phyloP scores from a whole-genome alignment of 2,888 invertebrate genomes.

The Deilephila porcellus region DNA sequence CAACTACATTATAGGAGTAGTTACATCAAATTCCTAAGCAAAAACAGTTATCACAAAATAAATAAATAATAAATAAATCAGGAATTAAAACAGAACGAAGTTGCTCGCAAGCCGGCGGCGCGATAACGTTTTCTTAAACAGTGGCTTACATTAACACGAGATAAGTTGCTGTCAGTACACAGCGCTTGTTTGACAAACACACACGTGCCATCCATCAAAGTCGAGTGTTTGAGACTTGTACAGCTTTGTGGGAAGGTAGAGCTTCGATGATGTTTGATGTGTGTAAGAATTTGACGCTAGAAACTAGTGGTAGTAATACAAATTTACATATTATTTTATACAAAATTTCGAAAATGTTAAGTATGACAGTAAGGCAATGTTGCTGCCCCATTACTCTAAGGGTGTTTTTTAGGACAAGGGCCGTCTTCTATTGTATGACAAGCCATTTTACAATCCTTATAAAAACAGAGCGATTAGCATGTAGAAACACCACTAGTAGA shows the following conservation, averaged over 20 bases:
- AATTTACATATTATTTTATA: too few relatives aligned
- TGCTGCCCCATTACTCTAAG: too few relatives aligned
- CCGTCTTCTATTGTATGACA: too few relatives aligned
- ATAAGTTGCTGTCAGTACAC: constrained; percentile 8
- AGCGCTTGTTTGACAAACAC: constrained; percentile 14
- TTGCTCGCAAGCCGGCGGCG: neutral
- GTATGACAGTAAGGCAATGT: too few relatives aligned
- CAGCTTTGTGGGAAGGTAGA: neutral
- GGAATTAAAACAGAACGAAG: neutral
- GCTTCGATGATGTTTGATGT: neutral
- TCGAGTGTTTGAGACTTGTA: neutral
- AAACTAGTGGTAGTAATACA: too few relatives aligned
- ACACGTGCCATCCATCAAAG: constrained; percentile 9
- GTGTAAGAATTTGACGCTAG: neutral
- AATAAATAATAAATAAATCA: neutral
- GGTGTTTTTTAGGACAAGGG: too few relatives aligned
- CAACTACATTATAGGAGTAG: too few relatives aligned
- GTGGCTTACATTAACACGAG: constrained; percentile 10
- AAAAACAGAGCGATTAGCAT: too few relatives aligned
- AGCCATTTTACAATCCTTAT: too few relatives aligned
- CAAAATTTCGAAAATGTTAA: too few relatives aligned
- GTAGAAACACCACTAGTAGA: too few relatives aligned
- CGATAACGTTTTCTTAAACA: constrained; percentile 17
- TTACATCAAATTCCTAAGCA: too few relatives aligned
- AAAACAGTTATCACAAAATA: neutral